Base-by-base conservation (phyloP, 2,888 invertebrate genomes). In the Dolichopus griseipennis region DNA sequence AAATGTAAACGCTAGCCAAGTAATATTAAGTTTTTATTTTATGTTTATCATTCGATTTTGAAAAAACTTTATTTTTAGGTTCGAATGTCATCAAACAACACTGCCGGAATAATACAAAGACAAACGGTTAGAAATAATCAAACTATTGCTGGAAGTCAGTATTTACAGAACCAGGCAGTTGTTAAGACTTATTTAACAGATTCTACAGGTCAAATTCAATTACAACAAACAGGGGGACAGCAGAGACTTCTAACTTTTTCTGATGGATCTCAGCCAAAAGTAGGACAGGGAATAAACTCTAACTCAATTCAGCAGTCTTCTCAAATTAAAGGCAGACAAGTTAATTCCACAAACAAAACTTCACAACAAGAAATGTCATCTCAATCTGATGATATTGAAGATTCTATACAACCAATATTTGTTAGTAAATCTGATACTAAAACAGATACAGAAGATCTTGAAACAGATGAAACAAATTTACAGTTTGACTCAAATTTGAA, bases 321-420 rank as follows among this genome's bases (percentile, higher is more conserved):
- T 10, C 63, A 22, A 63, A 22, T 33, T 68, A 68, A 67, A 18
- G 52, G 64, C 20, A 71, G 68, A 34, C 70, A 68, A 43, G 5
- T 68, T 69, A 66, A 12, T 64, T 27, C 71, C 68, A 62, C 67
- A 66, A 27, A 68, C 65, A 65, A 69, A 67, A 2, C 67, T 21
- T 9, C 67, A 18, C 66, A 65, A 69, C 20, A 52, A 21, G 71
- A 65, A 63, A 63, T 68, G 37, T 33, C 18, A 9, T 33, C 18
- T 9, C 64, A 64, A 20, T 68, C 75, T 74, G 7, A 78, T 62
- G 81, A 81, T 67, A 72, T 81, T 43, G 81, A 81, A 72, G 81
- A 81, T 3, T 77, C 79, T 67, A 80, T 81, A 43, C 78, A 79
- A 71, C 80, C 81, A 0, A 78, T 77, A 0, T 77, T 80, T 27